Evolutionary conservation across 2,113 vertebrate genomes (phyloP), one percentile per base, ranked within the genome.

Genomic region (Podarcis cretensis): DNA sequence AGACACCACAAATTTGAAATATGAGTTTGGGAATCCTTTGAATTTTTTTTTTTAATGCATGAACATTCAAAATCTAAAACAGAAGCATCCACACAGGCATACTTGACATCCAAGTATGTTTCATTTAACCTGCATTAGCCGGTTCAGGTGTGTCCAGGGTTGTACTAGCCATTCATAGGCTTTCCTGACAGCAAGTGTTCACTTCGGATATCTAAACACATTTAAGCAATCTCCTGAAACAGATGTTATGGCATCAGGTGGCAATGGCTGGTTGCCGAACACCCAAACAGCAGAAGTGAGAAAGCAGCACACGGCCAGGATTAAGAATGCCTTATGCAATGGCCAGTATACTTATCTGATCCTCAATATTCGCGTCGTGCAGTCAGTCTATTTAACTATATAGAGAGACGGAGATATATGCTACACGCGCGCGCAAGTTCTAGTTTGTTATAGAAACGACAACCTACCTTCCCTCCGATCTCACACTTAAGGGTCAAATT

Each of bases 381-480:
- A 16, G 21, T 74, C 43, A 2, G 35, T 91, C 25, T 27, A 71
- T 71, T n/a, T 32, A 21, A 18, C 32, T 75, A 16, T 37, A 37
- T 54, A 54, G 48, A 54, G 68, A 10, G 23, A 9, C 8, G 5
- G 68, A 69, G 18, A 63, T 63, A 63, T 63, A 63, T 20, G 54
- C 27, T 6, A 35, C 59, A 21, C 79, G 80, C 93, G 5, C 6
- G 2, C 25, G 1, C 37, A 48, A 40, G 43, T 86, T 3, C 35
- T 40, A 43, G 87, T 90, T 93, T 83, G 91, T 87, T 66, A 40
- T 83, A 40, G 81, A 75, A 87, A 73, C 35, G 68, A 76, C 75
- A 92, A 88, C 7, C 89, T 78, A 85, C 81, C 91, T 90, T 89
- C 91, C 89, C 79, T 84, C 85, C 35, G 76, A 79, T 23, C 32